These are phyloP conservation scores for Amphilophus citrinellus DNA, from an alignment of 2,113 vertebrate species.

Conservation along the genomic window DNA sequence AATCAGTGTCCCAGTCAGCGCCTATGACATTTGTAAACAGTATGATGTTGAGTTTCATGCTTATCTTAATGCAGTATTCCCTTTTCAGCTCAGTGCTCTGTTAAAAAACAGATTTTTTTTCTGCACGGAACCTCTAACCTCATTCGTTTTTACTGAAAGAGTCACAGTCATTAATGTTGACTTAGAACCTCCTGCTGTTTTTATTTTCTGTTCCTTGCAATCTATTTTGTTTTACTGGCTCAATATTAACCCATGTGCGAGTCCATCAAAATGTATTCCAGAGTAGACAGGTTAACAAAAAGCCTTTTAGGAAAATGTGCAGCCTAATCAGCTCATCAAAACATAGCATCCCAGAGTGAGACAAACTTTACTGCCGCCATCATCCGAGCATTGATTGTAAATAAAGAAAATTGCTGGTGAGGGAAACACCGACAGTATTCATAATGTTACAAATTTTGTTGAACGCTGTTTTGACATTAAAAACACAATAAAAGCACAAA, in stretches of 20 bases:
- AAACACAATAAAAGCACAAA: neutral
- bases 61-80: conserved; percentile 17
- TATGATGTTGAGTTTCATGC: conserved; percentile 28
- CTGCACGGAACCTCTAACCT: neutral
- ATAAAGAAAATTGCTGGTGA: conserved; percentile 9
- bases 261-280: conserved; percentile 22
- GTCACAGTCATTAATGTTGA: conserved; percentile 14
- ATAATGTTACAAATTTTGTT: neutral
- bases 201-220: conserved; percentile 14
- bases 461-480: neutral
- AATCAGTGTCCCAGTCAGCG: conserved; percentile 22
- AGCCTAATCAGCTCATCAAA: conserved; percentile 61
- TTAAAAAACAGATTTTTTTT: conserved; percentile 9
- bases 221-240: conserved; percentile 27
- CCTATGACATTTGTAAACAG: neutral
- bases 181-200: neutral
- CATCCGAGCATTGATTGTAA: conserved; percentile 10
- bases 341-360: conserved; percentile 33
- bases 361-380: conserved; percentile 19
- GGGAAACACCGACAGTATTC: neutral
- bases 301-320: conserved; percentile 58
- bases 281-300: conserved; percentile 57
- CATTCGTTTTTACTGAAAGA: conserved; percentile 23
- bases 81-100: neutral
- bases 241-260: neutral